These are phyloP conservation scores for Cariama cristata DNA, from an alignment of 2,113 vertebrate genomes.

Conservation along the genomic window DNA sequence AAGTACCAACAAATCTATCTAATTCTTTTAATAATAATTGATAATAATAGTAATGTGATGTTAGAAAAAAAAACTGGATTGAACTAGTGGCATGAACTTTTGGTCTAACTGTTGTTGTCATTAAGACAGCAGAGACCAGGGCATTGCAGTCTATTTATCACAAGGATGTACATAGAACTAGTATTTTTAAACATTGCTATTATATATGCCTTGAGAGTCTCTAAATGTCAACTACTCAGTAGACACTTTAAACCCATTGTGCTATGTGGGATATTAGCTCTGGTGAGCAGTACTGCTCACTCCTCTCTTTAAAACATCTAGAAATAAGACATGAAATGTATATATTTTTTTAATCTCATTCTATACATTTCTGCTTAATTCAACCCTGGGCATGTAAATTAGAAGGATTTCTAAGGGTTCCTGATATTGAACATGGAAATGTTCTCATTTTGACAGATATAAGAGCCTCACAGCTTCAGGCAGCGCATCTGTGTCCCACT, in stretches of 20 bases:
- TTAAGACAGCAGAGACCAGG: neutral
- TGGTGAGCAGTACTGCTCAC: neutral
- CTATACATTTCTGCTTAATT: neutral
- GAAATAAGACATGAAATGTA: neutral
- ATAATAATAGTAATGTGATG: neutral
- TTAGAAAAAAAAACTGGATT: too few species aligned
- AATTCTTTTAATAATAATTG: neutral
- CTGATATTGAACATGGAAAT: neutral
- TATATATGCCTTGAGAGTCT: neutral
- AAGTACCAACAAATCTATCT: neutral
- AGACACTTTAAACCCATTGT: neutral
- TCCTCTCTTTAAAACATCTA: neutral
- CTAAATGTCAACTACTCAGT: neutral
- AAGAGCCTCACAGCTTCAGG: neutral
- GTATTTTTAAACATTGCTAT: neutral
- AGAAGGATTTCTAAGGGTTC: neutral
- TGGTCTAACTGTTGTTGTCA: neutral
- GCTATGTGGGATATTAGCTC: accelerated
- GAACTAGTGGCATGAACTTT: neutral
- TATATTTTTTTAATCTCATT: neutral
- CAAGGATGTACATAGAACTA: neutral
- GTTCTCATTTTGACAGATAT: neutral
- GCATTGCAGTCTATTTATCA: neutral
- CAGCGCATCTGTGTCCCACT: neutral
- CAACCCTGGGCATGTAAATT: neutral